Conservation (phyloP, 2,113 vertebrate species). For the Eulemur macaco region DNA sequence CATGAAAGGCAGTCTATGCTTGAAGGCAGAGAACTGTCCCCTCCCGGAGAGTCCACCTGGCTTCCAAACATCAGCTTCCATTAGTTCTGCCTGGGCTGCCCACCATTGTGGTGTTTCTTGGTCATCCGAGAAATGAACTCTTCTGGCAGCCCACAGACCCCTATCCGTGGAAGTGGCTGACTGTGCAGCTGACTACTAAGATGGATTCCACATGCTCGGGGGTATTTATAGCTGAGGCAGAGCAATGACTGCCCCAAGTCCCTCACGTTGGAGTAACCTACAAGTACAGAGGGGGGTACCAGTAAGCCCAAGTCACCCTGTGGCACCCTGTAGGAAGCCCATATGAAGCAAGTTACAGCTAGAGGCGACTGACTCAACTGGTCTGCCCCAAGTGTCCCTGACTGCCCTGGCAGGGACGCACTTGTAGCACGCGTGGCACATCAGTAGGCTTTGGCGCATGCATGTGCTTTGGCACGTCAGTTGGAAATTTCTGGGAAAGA, state of each 20-base stretch:
- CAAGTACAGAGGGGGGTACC: not conserved
- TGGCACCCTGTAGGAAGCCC: not conserved
- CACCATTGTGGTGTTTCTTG: not conserved
- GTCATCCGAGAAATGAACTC: not conserved
- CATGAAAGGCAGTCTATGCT: not conserved
- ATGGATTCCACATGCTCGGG: not conserved
- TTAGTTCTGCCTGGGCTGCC: not conserved
- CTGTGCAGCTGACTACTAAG: not conserved
- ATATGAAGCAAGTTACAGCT: not conserved
- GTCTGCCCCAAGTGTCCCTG: not conserved
- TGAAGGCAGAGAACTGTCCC: not conserved
- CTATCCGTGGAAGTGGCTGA: not conserved
- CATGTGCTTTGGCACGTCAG: not conserved
- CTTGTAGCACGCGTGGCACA: fast-evolving
- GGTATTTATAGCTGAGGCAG: not conserved
- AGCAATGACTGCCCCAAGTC: not conserved
- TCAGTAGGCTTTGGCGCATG: not conserved
- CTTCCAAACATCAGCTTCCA: not conserved
- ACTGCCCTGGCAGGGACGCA: too few relatives aligned
- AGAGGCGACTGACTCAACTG: not conserved
- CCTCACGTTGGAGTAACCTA: not conserved
- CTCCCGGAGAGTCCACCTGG: not conserved
- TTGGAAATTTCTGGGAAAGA: not conserved
- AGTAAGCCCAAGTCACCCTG: not conserved
- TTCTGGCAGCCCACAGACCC: not conserved